Percentiles rank a stretch among this genome's conserved stretches.
Evolutionary conservation across 1,140 invertebrate species (phyloP).

Genomic region (Oryctes rhinoceros): DNA sequence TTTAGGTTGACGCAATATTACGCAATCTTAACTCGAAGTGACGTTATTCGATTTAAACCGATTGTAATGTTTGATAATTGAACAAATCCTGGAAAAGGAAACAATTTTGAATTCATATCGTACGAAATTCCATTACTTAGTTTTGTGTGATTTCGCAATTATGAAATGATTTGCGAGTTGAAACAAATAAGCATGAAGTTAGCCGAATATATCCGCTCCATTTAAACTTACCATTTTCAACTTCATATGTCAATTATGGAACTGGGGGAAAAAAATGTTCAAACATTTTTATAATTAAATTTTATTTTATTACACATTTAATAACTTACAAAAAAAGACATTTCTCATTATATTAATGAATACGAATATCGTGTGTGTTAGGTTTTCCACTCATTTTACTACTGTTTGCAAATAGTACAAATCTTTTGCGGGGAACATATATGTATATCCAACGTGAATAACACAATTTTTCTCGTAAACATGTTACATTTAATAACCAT

Average conservation of each 20-base stretch:
- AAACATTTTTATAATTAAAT: neutral
- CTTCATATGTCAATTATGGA: neutral
- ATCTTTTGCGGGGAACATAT: neutral
- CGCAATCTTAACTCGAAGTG: neutral
- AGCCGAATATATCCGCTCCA: too few relatives aligned
- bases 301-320: conserved; percentile 38
- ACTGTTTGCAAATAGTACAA: neutral
- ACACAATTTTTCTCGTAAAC: conserved; percentile 10
- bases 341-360: conserved; percentile 33
- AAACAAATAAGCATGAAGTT: too few relatives aligned
- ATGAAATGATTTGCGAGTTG: too few relatives aligned
- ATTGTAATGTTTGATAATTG: too few relatives aligned
- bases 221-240: neutral
- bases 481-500: neutral
- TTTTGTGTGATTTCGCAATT: too few relatives aligned
- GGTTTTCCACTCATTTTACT: neutral
- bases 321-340: conserved; percentile 32
- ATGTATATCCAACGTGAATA: conserved; percentile 3
- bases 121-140: too few relatives aligned
- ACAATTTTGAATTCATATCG: too few relatives aligned
- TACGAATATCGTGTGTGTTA: conserved; percentile 2
- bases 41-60: neutral
- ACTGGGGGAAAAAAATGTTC: neutral
- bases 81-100: too few relatives aligned
- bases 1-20: neutral